These are phyloP conservation scores for Cyphomyrmex costatus DNA, from an alignment of 1,140 invertebrate species.

Conservation along the genomic window DNA sequence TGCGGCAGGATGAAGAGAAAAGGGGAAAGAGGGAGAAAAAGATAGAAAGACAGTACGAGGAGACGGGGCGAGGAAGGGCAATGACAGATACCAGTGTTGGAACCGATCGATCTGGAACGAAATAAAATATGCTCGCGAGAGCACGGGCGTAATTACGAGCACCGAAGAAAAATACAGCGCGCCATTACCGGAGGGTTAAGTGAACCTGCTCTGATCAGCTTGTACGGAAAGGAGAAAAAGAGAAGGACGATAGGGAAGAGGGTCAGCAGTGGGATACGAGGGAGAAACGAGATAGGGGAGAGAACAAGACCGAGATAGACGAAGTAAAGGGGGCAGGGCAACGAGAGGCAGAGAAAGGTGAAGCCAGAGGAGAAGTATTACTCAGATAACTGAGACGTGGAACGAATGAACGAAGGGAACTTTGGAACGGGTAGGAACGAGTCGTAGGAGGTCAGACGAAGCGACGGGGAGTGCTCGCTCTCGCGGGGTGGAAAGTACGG, in stretches of 20 bases:
- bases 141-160: slow-evolving; percentile 76
- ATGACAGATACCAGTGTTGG: slow-evolving; percentile 70
- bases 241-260: slow-evolving; percentile 40
- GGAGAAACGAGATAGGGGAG: slow-evolving; percentile 8
- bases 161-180: slow-evolving; percentile 78
- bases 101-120: slow-evolving; percentile 71
- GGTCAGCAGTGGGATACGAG: slow-evolving; percentile 42
- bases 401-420: slow-evolving; percentile 77
- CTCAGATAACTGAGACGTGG: slow-evolving; percentile 80
- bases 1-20: not conserved
- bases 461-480: slow-evolving; percentile 24
- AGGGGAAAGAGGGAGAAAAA: not conserved
- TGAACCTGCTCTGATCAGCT: slow-evolving; percentile 63
- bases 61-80: slow-evolving; percentile 3
- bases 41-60: not conserved
- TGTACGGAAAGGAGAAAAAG: slow-evolving; percentile 19
- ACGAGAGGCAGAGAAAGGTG: slow-evolving; percentile 41
- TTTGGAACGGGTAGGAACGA: slow-evolving; percentile 31
- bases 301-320: not conserved
- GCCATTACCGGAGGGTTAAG: slow-evolving; percentile 77
- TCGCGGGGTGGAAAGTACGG: slow-evolving; percentile 59
- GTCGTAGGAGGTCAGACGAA: slow-evolving; percentile 34
- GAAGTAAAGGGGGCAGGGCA: slow-evolving; percentile 34
- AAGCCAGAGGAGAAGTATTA: slow-evolving; percentile 74
- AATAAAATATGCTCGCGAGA: slow-evolving; percentile 77